Base-by-base conservation (phyloP, 2,797 vertebrate species). In the Arctocebus calabarensis region DNA sequence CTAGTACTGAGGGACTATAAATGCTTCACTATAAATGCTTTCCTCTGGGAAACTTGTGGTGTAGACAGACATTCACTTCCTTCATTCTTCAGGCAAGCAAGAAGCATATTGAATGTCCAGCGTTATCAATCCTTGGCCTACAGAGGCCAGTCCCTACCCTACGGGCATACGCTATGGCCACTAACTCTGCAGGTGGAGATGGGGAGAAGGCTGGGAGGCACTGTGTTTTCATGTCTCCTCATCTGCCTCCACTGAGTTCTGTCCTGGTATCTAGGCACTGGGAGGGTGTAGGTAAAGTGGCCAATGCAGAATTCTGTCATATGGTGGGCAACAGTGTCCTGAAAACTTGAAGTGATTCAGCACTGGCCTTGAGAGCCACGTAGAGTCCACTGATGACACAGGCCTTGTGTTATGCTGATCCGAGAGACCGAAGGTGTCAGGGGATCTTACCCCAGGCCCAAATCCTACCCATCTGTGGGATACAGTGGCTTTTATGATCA, bases 81-180 rank as follows among this genome's bases (percentile, higher is more conserved):
- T 66, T 32, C 29, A 25, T 61, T 66, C 13, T 66, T 66, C 12
- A n/a, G 29, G 29, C 29, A 32, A 32, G 29, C 29, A 32, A 32
- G 27, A 66, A 32, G 27, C 1, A 0, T 66, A 4, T 4, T 6
- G 1, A 16, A 12, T 16, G 29, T 12, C 29, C 5, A 66, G 29
- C 16, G 48, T 19, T 32, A 34, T 7, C n/a, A 19, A 6, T 52
- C 10, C 22, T 20, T 34, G 75, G n/a, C 32, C 32, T 19, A 57
- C 11, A n/a, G 48, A 77, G 48, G 11, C 32, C 55, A 22, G 32
- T 55, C 48, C 74, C 52, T n/a, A 52, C 25, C 73, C 43, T 29
- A 29, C 29, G 74, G 45, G 20, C 40, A n/a, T 55, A 20, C 2
- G 32, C 22, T 34, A n/a, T 25, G 52, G 23, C 10, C 52, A 57